These are phyloP conservation scores for Dolomedes plantarius DNA, from an alignment of 2,888 invertebrate species.

Conservation along the genomic window DNA sequence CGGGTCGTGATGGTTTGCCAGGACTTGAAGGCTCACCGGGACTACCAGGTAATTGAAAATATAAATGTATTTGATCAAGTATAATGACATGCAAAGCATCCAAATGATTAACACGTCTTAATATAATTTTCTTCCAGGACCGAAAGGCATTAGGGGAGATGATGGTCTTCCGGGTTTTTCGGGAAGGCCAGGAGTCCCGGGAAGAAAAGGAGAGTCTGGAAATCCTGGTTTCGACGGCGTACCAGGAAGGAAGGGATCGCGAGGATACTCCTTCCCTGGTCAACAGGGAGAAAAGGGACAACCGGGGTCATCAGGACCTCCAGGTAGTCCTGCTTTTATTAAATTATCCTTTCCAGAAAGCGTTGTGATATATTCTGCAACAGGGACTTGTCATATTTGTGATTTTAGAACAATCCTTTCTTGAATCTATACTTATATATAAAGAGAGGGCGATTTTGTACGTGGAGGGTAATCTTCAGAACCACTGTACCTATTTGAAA, in stretches of 20 bases:
- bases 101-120: too few relatives aligned
- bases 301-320: slow-evolving; percentile 64
- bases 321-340: slow-evolving; percentile 64
- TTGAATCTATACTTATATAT: too few relatives aligned
- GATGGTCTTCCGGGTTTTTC: slow-evolving; percentile 74
- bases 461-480: too few relatives aligned
- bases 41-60: slow-evolving; percentile 41
- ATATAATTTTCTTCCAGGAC: too few relatives aligned
- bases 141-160: slow-evolving; percentile 74
- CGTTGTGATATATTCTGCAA: too few relatives aligned
- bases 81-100: too few relatives aligned
- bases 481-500: too few relatives aligned
- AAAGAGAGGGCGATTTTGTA: too few relatives aligned
- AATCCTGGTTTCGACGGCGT: slow-evolving; percentile 74
- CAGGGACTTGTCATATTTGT: too few relatives aligned
- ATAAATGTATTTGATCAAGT: too few relatives aligned
- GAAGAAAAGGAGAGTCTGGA: slow-evolving; percentile 75
- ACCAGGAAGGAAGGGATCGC: slow-evolving; percentile 69
- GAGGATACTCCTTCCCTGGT: slow-evolving; percentile 58
- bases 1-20: slow-evolving; percentile 38
- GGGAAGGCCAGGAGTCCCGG: slow-evolving; percentile 79
- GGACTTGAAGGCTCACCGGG: slow-evolving; percentile 80
- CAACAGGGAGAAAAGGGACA: slow-evolving; percentile 72
- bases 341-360: too few relatives aligned
- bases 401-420: too few relatives aligned